These are phyloP conservation scores for Erinaceus europaeus DNA, from an alignment of 2,113 vertebrate species.

Conservation along the genomic window DNA sequence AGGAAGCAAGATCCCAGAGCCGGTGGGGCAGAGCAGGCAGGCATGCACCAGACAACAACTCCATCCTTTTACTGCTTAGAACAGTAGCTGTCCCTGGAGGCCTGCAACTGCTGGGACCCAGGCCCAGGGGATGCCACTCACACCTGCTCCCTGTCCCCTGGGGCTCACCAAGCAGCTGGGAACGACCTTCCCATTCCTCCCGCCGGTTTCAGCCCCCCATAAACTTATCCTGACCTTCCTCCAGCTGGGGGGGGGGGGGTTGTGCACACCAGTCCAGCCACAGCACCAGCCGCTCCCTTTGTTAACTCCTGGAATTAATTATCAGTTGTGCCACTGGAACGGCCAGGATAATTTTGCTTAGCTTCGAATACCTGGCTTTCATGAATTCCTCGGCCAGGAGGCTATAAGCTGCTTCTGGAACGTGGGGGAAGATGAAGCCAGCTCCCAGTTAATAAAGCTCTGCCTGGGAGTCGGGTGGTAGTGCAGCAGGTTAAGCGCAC, in stretches of 20 bases:
- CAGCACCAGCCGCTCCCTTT: not conserved
- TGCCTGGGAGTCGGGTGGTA: no score
- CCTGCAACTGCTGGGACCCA: not conserved
- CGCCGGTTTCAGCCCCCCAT: not conserved
- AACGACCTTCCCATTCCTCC: not conserved
- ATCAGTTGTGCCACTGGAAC: constrained; percentile 74
- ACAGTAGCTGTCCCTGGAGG: not conserved
- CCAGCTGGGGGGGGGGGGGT: not conserved
- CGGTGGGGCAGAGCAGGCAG: no score
- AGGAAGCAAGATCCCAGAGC: no score
- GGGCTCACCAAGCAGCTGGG: not conserved
- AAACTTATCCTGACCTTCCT: constrained; percentile 13
- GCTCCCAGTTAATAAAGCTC: constrained; percentile 78
- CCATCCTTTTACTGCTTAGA: not conserved
- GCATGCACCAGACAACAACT: not conserved
- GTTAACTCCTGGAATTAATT: not conserved
- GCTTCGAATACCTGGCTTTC: constrained; percentile 77
- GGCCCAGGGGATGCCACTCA: no score
- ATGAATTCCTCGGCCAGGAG: constrained; percentile 74
- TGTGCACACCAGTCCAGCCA: not conserved
- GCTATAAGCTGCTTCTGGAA: constrained; percentile 80
- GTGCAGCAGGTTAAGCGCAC: no score
- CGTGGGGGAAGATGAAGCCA: constrained; percentile 78
- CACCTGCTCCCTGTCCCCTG: not conserved
- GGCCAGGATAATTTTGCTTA: constrained; percentile 77